Percentiles rank a stretch among this genome's conserved stretches.
phyloP scores from a whole-genome alignment of 2,888 invertebrate genomes.

The Ischnus inquisitorius region DNA sequence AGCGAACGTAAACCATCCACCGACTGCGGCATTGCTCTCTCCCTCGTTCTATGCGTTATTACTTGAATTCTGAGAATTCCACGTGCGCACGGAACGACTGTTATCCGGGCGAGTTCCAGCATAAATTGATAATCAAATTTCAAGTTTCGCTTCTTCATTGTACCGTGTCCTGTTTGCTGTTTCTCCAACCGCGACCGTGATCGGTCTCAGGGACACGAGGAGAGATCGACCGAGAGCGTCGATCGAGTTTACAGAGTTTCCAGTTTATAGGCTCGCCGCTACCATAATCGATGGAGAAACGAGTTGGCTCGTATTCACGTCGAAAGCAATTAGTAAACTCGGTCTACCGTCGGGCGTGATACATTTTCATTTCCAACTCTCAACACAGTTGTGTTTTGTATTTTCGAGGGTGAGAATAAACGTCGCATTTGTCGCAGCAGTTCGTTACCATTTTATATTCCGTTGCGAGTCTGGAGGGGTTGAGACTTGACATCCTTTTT shows the following conservation, averaged over 20 bases:
- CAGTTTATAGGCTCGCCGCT: slow-evolving; percentile 41
- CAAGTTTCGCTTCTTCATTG: slow-evolving; percentile 6
- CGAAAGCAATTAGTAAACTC: slow-evolving; percentile 54
- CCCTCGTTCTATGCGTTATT: neutral
- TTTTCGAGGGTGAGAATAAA: neutral
- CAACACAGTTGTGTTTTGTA: neutral
- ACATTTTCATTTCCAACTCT: slow-evolving; percentile 3
- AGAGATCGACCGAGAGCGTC: slow-evolving; percentile 65
- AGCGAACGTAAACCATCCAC: slow-evolving; percentile 25
- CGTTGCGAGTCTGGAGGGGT: slow-evolving; percentile 1
- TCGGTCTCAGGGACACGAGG: slow-evolving; percentile 65
- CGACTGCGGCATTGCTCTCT: slow-evolving; percentile 8
- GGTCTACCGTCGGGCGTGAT: slow-evolving; percentile 1
- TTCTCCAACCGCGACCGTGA: slow-evolving; percentile 51
- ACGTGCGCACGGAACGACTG: neutral
- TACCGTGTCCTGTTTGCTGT: neutral
- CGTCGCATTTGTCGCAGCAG: slow-evolving; percentile 7
- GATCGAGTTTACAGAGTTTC: slow-evolving; percentile 67
- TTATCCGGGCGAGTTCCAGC: neutral
- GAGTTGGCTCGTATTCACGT: slow-evolving; percentile 17
- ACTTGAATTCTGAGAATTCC: neutral
- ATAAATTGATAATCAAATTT: slow-evolving; percentile 29
- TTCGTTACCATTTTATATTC: slow-evolving; percentile 28
- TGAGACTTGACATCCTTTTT: neutral
- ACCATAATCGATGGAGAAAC: slow-evolving; percentile 36